These are phyloP conservation scores for Xestia ashworthii DNA, from an alignment of 2,888 invertebrate species.

Conservation along the genomic window DNA sequence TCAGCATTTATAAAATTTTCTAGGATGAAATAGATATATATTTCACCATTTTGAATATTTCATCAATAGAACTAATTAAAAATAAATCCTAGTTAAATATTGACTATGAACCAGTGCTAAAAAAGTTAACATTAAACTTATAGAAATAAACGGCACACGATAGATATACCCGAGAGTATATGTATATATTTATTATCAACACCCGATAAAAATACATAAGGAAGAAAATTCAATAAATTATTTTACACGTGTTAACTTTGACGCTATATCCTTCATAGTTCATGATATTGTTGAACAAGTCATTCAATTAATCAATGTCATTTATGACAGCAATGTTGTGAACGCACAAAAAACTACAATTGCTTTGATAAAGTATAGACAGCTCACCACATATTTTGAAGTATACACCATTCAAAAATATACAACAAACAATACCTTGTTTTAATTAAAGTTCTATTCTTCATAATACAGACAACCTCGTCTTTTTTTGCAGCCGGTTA, in stretches of 20 bases:
- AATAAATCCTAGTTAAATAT: neutral
- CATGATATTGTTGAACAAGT: neutral
- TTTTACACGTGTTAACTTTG: neutral
- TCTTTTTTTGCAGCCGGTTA: neutral
- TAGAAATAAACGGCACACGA: neutral
- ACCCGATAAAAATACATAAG: neutral
- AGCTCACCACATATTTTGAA: neutral
- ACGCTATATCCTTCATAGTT: neutral
- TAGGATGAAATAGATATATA: neutral
- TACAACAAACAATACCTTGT: neutral
- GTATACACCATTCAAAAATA: neutral
- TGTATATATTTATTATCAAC: neutral
- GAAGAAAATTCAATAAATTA: slow-evolving; percentile 14
- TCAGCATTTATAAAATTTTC: neutral
- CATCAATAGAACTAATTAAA: neutral
- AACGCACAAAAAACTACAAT: slow-evolving; percentile 7
- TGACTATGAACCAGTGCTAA: neutral
- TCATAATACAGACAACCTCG: neutral
- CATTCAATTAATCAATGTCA: slow-evolving; percentile 10
- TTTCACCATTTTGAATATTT: neutral
- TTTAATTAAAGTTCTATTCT: neutral
- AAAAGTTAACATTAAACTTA: neutral
- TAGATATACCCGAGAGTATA: neutral
- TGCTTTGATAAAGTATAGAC: neutral
- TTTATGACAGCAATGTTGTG: neutral